phyloP scores from a whole-genome alignment of 2,888 invertebrate species.

The Digitonthophagus gazella region DNA sequence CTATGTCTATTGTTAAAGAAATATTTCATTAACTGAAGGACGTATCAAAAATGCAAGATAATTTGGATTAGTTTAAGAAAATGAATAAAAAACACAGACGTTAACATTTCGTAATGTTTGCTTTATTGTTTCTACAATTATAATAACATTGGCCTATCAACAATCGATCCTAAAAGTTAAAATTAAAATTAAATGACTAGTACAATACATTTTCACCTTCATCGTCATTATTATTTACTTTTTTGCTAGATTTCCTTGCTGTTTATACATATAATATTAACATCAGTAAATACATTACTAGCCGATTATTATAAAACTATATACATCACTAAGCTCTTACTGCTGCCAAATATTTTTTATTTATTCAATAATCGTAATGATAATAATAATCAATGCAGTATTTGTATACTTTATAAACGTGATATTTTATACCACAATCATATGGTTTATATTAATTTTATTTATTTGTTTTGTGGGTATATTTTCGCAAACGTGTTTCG shows the following conservation, averaged over 20 bases:
- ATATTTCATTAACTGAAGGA: no score
- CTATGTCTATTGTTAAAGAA: no score
- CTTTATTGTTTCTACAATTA: slow-evolving; percentile 40
- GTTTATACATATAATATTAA: slow-evolving; percentile 17
- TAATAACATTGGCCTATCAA: slow-evolving; percentile 40
- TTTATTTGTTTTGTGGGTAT: no score
- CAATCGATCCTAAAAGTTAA: slow-evolving; percentile 32
- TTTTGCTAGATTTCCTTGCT: slow-evolving; percentile 2
- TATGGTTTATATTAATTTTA: no score
- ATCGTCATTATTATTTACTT: not conserved
- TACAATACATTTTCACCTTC: slow-evolving; percentile 25
- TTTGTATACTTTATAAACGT: slow-evolving; percentile 5
- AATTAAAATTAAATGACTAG: slow-evolving; percentile 34
- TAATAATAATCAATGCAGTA: slow-evolving; percentile 22
- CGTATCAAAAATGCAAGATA: no score
- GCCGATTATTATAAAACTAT: slow-evolving; percentile 37
- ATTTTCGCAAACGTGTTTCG: no score
- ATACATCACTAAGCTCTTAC: slow-evolving; percentile 34
- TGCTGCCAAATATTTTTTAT: slow-evolving; percentile 31
- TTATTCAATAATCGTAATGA: slow-evolving; percentile 3
- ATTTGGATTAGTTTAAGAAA: no score
- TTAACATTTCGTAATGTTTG: slow-evolving; percentile 39
- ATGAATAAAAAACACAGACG: slow-evolving; percentile 15
- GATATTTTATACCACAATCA: slow-evolving; percentile 12
- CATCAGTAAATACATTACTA: slow-evolving; percentile 27